Evolutionary conservation across 1,140 invertebrate species (phyloP), one percentile per base, ranked within the genome.

Genomic region (Parasteatoda tepidariorum): DNA sequence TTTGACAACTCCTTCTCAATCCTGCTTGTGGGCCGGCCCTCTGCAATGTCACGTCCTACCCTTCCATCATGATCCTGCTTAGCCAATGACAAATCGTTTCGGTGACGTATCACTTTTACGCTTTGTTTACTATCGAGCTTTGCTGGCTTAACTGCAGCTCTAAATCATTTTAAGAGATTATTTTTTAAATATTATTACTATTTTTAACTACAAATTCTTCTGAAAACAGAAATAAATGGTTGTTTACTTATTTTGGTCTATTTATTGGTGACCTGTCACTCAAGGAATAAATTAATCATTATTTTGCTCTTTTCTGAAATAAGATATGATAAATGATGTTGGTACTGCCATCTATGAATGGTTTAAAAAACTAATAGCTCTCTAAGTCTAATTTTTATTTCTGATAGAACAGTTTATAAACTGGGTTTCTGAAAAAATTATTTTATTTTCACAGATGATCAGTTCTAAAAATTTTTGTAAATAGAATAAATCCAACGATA

Each of bases 51-150:
- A 78, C 61, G 30, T 67, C 75, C 75, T 41, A 34, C 75, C 41
- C 34, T 78, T 59, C 75, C 75, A 48, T 78, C 75, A 78, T 55
- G 75, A 11, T 30, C n/a, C 75, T 67, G 75, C n/a, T 78, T 78
- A 78, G 75, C 75, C 75, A 78, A 78, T 78, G 75, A 78, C 75
- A 78, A 78, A 78, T 78, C 75, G 75, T 78, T 62, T 78, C 38
- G 15, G 62, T 48, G 38, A 48, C 9, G 38, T 48, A 4, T 48
- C 18, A 13, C 38, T 48, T 48, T 13, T 41, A 41, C 13, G 13
- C 38, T 48, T 48, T 48, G 18, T 48, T 48, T 48, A 48, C 18
- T 48, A 13, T n/a, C n/a, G n/a, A n/a, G 74, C 74, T 76, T 76
- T 76, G 74, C 64, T 76, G 62, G 64, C 64, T 76, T 57, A 76